phyloP scores from a whole-genome alignment of 53 echinoderm and acorn worm species.

The Holothuria scabra region DNA sequence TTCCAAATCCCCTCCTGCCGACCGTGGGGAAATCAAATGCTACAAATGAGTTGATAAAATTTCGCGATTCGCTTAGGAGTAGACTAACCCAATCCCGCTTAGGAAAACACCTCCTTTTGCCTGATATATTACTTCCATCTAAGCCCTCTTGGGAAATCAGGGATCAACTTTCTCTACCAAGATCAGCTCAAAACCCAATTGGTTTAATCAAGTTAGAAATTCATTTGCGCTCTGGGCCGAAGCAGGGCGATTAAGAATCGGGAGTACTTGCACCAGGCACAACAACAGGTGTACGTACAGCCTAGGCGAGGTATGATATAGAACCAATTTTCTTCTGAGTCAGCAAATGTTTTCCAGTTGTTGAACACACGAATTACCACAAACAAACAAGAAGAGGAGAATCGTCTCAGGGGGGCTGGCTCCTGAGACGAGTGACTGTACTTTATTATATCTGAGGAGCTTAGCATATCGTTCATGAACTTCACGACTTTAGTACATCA shows the following conservation, averaged over 20 bases:
- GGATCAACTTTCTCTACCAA: slow-evolving; percentile 20
- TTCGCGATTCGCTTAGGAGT: slow-evolving; percentile 44
- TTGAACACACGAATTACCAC: slow-evolving; percentile 56
- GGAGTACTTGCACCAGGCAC: slow-evolving; percentile 29
- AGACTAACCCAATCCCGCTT: slow-evolving; percentile 38
- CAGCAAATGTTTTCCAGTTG: slow-evolving; percentile 57
- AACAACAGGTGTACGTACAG: slow-evolving; percentile 53
- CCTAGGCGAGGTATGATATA: slow-evolving; percentile 15
- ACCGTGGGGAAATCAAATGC: slow-evolving; percentile 53
- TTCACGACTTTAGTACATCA: no score
- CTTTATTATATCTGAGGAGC: slow-evolving; percentile 31
- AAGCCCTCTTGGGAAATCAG: slow-evolving; percentile 51
- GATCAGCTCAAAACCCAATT: slow-evolving; percentile 58
- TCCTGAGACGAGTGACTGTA: slow-evolving; percentile 26
- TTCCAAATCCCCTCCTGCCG: slow-evolving; percentile 42
- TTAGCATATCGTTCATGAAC: slow-evolving; percentile 39
- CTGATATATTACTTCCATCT: slow-evolving; percentile 50
- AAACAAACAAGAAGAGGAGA: slow-evolving; percentile 49
- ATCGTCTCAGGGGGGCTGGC: slow-evolving; percentile 19
- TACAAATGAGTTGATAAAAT: slow-evolving; percentile 53
- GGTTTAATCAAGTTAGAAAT: slow-evolving; percentile 60
- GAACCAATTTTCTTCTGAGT: slow-evolving; percentile 56
- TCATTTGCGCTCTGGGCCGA: slow-evolving; percentile 57
- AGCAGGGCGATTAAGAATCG: slow-evolving; percentile 30
- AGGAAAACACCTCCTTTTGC: slow-evolving; percentile 42